Base-by-base conservation (phyloP, 37 sponge, comb jelly and placozoan genomes). In the Spongia lamella region DNA sequence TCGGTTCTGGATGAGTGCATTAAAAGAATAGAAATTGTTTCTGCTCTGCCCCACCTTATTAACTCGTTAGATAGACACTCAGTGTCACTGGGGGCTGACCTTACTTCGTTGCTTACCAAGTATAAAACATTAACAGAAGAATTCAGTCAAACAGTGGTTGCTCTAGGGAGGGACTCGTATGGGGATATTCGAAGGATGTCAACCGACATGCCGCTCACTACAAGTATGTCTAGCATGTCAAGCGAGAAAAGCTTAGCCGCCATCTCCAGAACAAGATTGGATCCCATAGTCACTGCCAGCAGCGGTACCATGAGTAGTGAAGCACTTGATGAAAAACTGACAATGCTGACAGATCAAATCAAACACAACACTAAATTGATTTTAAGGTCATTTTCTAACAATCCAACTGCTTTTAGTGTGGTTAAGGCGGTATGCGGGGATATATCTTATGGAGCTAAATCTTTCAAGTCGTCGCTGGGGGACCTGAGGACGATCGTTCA, bases 1-100 rank as follows among this genome's bases (percentile, higher is more conserved):
- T 76, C 92, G 2, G 92, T 93, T 3, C 40, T 90, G 49, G 88
- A 93, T 35, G 92, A 93, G 43, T 49, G 79, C 20, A 76, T 79
- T 29, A 85, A 78, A 53, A 73, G 73, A 34, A 34, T 90, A 39
- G 84, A 93, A 17, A 47, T 77, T 5, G 75, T 74, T 1, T 53
- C 80, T 39, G 47, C 66, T 0, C 62, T 92, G 30, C 83, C 91
- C 15, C 37, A 47, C 14, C 73, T 93, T 0, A 34, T 55, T 21
- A 56, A 38, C 1, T 47, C 63, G 2, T 40, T 82, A 34, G 55
- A 70, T 57, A 38, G 89, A 3, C 84, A 66, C 51, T 73, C 93
- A 14, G 89, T 94, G 2, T 66, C 84, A 2, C 64, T 94, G 1
- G 93, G 93, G 3, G 71, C 75, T 21, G 92, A 96, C 17, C 36